Percentiles rank a stretch among this genome's conserved stretches.
Conservation (phyloP, 53 echinoderm and acorn worm species). For the Zoroaster sp. region DNA sequence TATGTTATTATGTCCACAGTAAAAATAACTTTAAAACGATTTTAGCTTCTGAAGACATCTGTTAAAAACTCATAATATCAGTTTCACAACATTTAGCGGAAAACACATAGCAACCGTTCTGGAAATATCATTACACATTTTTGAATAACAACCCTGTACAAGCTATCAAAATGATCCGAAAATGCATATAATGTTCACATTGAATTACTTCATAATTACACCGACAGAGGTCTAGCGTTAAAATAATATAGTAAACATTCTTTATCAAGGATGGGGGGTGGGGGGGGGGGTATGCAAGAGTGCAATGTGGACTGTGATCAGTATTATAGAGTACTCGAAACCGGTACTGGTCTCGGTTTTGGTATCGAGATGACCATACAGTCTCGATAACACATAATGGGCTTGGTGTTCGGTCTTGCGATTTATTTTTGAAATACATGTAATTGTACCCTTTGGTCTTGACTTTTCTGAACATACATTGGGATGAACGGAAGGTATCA, state of each 20-base stretch:
- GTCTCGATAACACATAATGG: no score
- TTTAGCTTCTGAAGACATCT: background rate
- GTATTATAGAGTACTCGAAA: no score
- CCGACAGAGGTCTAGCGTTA: background rate
- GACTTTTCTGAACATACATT: no score
- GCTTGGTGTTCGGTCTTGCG: no score
- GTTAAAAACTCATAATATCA: background rate
- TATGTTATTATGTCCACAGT: background rate
- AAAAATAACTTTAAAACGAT: background rate
- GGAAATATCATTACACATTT: background rate
- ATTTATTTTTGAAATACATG: no score
- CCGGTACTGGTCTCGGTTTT: no score
- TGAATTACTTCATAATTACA: background rate
- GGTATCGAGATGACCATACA: no score
- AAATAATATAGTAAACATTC: background rate
- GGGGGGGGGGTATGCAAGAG: background rate
- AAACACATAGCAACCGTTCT: background rate
- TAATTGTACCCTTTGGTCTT: no score
- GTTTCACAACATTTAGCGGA: background rate
- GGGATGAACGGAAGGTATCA: no score
- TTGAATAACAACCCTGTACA: background rate
- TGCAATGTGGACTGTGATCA: no score
- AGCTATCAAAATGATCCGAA: background rate
- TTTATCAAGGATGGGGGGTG: background rate
- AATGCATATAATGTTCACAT: background rate